Conservation (phyloP, 2,888 invertebrate genomes). For the Plebejus anna region DNA sequence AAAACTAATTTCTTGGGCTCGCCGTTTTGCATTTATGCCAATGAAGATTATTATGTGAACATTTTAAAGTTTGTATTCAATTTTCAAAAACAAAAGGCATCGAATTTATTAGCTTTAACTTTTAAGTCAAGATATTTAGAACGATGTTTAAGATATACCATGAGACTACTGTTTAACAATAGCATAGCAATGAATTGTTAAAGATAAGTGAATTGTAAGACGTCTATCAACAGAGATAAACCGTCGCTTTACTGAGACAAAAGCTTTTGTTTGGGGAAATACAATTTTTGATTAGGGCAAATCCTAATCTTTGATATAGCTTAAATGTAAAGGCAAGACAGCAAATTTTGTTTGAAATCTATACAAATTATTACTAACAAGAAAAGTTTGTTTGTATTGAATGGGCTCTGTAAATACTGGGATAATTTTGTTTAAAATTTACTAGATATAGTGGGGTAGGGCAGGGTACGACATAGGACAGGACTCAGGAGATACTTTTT, state of each 20-base stretch:
- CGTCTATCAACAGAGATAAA: conserved; percentile 36
- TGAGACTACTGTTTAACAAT: conserved; percentile 63
- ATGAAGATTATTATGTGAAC: neutral
- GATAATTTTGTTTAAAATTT: too few species aligned
- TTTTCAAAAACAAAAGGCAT: conserved; percentile 30
- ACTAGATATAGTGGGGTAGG: too few species aligned
- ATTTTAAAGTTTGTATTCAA: neutral
- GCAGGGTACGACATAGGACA: too few species aligned
- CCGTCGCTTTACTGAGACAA: conserved; percentile 23
- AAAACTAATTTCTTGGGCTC: too few species aligned
- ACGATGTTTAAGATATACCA: conserved; percentile 61
- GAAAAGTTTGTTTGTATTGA: too few species aligned
- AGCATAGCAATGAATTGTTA: conserved; percentile 68
- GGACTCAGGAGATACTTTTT: too few species aligned
- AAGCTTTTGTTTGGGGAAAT: conserved; percentile 26
- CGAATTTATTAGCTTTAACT: conserved; percentile 37
- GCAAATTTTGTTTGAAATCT: too few species aligned
- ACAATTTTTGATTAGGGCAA: neutral
- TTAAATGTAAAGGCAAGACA: too few species aligned
- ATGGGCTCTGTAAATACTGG: too few species aligned
- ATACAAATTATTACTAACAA: too few species aligned
- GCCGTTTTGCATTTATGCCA: neutral
- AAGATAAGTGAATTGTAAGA: conserved; percentile 47
- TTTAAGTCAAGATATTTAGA: conserved; percentile 37
- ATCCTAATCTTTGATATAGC: neutral